Percentiles rank a stretch among this genome's conserved stretches.
Conservation (phyloP, 1,140 invertebrate species). For the Scaptomyza graminum region DNA sequence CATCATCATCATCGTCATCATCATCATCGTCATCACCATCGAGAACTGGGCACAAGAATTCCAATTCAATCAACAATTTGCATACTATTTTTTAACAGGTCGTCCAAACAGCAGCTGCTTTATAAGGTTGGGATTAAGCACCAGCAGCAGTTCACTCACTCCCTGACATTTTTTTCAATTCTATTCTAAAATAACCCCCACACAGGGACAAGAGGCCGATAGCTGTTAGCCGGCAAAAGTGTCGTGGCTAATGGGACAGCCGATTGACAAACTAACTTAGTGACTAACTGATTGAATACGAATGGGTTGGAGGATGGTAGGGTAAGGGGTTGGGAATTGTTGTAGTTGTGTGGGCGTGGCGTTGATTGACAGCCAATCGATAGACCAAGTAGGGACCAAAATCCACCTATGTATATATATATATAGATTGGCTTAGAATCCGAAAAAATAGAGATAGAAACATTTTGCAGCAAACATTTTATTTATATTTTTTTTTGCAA, state of each 20-base stretch:
- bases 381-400: conserved; percentile 46
- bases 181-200: neutral
- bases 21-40: neutral
- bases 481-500: neutral
- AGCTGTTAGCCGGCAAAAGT: conserved; percentile 43
- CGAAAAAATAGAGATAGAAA: too few species aligned
- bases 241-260: conserved; percentile 73
- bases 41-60: conserved; percentile 48
- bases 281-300: conserved; percentile 54
- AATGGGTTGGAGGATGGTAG: conserved; percentile 3
- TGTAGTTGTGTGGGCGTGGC: conserved; percentile 32
- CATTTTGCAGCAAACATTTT: conserved; percentile 64
- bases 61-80: conserved; percentile 77
- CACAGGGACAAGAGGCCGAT: conserved; percentile 47
- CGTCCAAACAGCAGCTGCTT: conserved; percentile 41
- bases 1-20: neutral
- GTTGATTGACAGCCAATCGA: conserved; percentile 54
- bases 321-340: neutral
- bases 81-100: conserved; percentile 66
- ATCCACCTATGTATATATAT: neutral
- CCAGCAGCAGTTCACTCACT: conserved; percentile 4
- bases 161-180: neutral
- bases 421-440: too few species aligned
- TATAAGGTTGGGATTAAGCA: conserved; percentile 65
- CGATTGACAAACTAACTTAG: conserved; percentile 70